phyloP scores from a whole-genome alignment of 2,113 vertebrate species.

The Psilopogon haemacephalus region DNA sequence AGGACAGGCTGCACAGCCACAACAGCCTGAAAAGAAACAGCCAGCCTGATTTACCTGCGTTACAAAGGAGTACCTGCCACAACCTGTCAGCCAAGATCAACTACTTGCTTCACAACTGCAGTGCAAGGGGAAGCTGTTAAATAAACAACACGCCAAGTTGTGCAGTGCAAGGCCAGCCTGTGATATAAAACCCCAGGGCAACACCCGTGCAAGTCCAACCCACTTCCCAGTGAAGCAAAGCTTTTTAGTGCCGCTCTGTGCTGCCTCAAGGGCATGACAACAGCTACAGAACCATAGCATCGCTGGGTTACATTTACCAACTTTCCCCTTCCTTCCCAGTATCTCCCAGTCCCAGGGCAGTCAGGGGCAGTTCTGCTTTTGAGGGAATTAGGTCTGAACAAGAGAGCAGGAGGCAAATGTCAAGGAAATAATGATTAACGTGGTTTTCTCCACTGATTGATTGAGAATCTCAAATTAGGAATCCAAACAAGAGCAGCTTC shows the following conservation, averaged over 20 bases:
- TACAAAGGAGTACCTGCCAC: too few relatives aligned
- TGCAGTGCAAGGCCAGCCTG: neutral
- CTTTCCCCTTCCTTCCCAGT: neutral
- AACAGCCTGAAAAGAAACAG: neutral
- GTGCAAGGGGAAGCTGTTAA: neutral
- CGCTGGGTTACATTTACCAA: neutral
- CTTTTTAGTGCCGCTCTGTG: neutral
- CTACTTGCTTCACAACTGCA: neutral
- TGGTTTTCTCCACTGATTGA: neutral
- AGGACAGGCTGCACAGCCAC: neutral
- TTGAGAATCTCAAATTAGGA: conserved; percentile 33
- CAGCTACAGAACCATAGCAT: neutral
- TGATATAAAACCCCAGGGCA: neutral
- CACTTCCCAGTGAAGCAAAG: neutral
- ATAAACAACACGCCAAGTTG: neutral
- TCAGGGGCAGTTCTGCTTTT: neutral
- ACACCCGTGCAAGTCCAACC: neutral
- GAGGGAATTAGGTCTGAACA: neutral
- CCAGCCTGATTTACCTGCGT: neutral
- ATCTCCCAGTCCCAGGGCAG: neutral
- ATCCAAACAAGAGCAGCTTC: conserved; percentile 14
- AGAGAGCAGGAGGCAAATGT: neutral
- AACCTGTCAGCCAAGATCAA: neutral
- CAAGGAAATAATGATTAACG: neutral
- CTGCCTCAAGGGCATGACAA: neutral